phyloP scores from a whole-genome alignment of 2,888 invertebrate species.

The Phymatocera aterrima region DNA sequence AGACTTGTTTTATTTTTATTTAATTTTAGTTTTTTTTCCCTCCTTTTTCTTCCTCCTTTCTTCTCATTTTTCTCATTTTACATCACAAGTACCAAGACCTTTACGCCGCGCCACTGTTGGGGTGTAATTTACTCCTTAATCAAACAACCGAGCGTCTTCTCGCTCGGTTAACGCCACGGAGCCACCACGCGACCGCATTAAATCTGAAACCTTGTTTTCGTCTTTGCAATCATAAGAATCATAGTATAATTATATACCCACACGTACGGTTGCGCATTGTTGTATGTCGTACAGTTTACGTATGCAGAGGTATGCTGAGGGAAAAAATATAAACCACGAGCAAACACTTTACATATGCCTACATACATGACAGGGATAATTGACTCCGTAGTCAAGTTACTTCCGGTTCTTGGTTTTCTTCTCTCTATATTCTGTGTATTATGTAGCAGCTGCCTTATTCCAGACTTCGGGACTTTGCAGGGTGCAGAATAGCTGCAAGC shows the following conservation, averaged over 20 bases:
- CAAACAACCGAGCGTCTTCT: constrained; percentile 31
- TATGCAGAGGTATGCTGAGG: constrained; percentile 11
- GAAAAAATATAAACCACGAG: not conserved
- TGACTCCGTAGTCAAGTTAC: not conserved
- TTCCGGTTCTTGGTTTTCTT: not conserved
- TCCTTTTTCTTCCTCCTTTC: not conserved
- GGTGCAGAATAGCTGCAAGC: not conserved
- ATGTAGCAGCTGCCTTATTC: constrained; percentile 23
- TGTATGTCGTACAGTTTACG: too few species aligned
- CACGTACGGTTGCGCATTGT: constrained; percentile 9
- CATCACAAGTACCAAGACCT: constrained; percentile 21
- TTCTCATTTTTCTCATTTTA: too few species aligned
- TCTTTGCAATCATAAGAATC: not conserved
- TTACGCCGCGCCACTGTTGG: constrained; percentile 28
- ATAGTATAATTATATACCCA: not conserved
- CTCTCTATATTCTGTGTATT: not conserved
- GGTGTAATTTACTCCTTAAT: constrained; percentile 43
- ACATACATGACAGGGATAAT: not conserved
- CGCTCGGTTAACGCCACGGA: constrained; percentile 38
- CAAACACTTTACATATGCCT: not conserved
- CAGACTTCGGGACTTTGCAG: not conserved
- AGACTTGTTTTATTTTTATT: not conserved
- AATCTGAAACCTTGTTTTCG: constrained; percentile 19
- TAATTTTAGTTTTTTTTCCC: not conserved
- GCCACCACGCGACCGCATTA: constrained; percentile 25